phyloP scores from a whole-genome alignment of 2,888 invertebrate species.

The Xanthorhoe spadicearia region DNA sequence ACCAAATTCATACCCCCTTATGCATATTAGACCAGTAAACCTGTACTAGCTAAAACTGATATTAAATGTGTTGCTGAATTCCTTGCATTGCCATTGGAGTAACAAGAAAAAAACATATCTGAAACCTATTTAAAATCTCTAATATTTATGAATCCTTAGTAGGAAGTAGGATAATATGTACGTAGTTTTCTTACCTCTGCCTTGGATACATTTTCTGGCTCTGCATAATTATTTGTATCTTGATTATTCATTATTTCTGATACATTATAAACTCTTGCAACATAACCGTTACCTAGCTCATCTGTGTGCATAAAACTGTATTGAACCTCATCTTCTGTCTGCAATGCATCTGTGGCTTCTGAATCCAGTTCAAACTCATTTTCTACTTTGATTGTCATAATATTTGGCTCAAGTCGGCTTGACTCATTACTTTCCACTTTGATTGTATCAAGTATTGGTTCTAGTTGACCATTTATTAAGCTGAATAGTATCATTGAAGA shows the following conservation, averaged over 20 bases:
- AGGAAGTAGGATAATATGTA: no score
- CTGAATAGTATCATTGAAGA: conserved; percentile 4
- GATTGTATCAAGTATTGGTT: background rate
- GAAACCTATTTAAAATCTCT: no score
- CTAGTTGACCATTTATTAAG: conserved; percentile 8
- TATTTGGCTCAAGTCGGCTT: background rate
- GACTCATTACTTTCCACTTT: background rate
- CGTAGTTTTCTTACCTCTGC: no score
- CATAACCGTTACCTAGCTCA: background rate
- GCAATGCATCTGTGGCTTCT: background rate
- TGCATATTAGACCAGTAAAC: no score
- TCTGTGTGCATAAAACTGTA: background rate
- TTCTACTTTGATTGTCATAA: background rate
- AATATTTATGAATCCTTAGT: no score
- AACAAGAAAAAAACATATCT: no score
- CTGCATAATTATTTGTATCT: no score
- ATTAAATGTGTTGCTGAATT: no score
- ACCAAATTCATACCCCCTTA: no score
- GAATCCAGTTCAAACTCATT: background rate
- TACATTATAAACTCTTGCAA: conserved; percentile 3
- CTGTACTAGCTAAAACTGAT: no score
- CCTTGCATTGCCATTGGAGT: no score
- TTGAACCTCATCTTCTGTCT: conserved; percentile 1
- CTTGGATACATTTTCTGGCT: no score
- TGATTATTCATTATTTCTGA: background rate